Conservation (phyloP, 2,113 vertebrate species). For the Platycercus adscitus region DNA sequence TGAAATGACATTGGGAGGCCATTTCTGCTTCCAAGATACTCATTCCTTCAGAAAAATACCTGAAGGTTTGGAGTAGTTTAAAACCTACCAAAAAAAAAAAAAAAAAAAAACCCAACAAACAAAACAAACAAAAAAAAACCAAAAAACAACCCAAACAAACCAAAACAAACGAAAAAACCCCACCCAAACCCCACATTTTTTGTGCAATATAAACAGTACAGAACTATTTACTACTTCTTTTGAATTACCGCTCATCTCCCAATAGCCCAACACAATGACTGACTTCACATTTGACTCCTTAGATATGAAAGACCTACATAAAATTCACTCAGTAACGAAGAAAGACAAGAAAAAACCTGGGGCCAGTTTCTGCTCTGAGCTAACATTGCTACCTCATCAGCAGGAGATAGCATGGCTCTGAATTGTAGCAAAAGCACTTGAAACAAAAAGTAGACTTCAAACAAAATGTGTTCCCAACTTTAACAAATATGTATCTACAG, state of each 20-base stretch:
- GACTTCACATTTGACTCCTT: neutral
- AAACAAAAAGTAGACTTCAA: neutral
- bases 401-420: neutral
- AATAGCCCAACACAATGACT: neutral
- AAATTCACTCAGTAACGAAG: neutral
- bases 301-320: neutral
- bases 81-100: neutral
- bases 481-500: slow-evolving; percentile 12
- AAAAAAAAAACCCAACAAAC: no score
- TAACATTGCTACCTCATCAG: neutral
- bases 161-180: no score
- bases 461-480: neutral
- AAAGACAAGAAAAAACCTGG: neutral
- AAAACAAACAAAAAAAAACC: no score
- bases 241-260: neutral
- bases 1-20: neutral
- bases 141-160: no score
- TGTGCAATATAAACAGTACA: neutral
- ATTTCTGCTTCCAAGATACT: neutral
- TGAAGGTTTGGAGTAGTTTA: neutral
- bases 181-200: neutral
- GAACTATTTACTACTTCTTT: neutral
- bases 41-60: neutral
- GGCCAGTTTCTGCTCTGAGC: neutral
- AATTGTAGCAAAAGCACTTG: neutral